Evolutionary conservation across 2,888 invertebrate genomes (phyloP).

Genomic region (Cylindroiulus punctatus): DNA sequence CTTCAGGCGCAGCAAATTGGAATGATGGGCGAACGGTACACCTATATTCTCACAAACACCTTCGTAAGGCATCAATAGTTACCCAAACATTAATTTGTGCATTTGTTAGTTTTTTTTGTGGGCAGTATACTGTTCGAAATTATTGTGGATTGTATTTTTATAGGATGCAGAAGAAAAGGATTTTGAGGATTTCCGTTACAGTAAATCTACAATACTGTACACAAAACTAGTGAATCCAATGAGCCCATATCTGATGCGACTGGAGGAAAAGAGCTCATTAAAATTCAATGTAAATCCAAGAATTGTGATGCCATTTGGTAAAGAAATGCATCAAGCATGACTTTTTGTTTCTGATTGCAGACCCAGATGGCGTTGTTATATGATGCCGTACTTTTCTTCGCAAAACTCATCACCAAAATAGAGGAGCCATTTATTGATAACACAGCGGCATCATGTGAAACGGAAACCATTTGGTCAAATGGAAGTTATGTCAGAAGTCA

Average conservation of each 20-base stretch:
- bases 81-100: no score
- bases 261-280: background rate
- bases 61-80: background rate
- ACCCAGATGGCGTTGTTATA: background rate
- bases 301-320: background rate
- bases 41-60: conserved; percentile 87
- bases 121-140: no score
- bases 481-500: background rate
- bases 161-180: conserved; percentile 85
- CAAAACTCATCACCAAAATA: background rate
- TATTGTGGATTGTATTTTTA: conserved; percentile 52
- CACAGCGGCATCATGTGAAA: background rate
- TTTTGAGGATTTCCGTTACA: conserved; percentile 79
- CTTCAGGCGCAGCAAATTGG: conserved; percentile 89
- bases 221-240: conserved; percentile 73
- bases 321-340: background rate
- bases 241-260: conserved; percentile 67
- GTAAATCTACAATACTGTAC: conserved; percentile 85
- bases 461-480: conserved; percentile 20
- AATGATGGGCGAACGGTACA: conserved; percentile 96
- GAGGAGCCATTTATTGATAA: background rate
- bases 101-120: no score
- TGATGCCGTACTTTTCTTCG: conserved; percentile 40
- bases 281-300: background rate
- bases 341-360: background rate